phyloP scores from a whole-genome alignment of 2,113 vertebrate species.

The Marmota flaviventris region DNA sequence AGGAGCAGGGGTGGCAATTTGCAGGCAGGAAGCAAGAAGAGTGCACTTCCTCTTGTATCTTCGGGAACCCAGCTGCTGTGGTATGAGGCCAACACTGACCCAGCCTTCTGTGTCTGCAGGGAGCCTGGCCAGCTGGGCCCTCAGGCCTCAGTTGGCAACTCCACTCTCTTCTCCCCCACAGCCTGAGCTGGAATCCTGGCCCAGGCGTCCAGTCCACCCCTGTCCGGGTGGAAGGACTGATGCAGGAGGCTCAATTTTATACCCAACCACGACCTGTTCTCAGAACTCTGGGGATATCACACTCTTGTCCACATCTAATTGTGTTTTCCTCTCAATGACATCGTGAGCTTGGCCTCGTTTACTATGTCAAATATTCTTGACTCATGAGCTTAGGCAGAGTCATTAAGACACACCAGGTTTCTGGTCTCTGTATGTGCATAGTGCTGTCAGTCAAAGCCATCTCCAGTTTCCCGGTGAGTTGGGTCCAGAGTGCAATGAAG shows the following conservation, averaged over 20 bases:
- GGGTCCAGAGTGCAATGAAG: neutral
- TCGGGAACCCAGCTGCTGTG: neutral
- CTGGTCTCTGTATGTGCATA: neutral
- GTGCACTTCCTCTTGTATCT: neutral
- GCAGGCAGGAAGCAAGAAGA: neutral
- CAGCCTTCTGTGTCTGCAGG: no score
- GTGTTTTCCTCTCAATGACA: neutral
- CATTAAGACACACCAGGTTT: neutral
- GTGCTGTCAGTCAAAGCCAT: neutral
- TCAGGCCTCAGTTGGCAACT: no score
- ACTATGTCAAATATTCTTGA: neutral
- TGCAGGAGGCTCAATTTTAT: neutral
- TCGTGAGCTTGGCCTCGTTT: neutral
- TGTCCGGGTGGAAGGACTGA: neutral
- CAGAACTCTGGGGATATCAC: neutral
- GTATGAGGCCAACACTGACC: no score
- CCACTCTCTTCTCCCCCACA: neutral
- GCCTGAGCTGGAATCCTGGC: neutral
- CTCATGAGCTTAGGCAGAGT: neutral
- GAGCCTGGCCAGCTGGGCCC: neutral
- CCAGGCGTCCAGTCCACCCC: neutral
- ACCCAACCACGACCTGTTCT: neutral
- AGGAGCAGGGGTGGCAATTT: neutral
- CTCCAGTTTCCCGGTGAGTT: fast-evolving
- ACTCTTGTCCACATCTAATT: neutral